A percentile compares a stretch with the other conserved stretches of the same genome.
Conservation (phyloP, 1,140 invertebrate genomes). For the Macrotrachela quadricornifera region DNA sequence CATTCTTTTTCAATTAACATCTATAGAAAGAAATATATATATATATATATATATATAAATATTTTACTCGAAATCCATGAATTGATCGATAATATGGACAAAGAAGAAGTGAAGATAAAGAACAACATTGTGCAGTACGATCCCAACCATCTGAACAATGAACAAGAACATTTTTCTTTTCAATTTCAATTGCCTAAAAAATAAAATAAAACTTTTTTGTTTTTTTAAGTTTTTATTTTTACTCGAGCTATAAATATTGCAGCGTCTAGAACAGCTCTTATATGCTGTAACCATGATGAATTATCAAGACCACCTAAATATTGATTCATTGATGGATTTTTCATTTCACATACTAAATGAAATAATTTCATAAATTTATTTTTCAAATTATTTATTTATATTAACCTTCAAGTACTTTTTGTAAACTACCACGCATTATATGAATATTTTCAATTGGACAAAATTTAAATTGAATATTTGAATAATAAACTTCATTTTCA, state of each 20-base stretch:
- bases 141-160: constrained; percentile 78
- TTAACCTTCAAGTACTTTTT: constrained; percentile 76
- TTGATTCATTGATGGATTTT: constrained; percentile 69
- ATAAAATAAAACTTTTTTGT: no score
- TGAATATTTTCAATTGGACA: constrained; percentile 98
- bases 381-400: constrained; percentile 13
- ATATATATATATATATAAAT: neutral
- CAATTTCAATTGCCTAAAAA: neutral
- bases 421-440: constrained; percentile 79
- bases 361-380: neutral
- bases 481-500: constrained; percentile 92
- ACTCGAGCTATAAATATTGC: constrained; percentile 55
- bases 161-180: constrained; percentile 46
- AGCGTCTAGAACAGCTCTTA: constrained; percentile 74
- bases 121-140: constrained; percentile 79
- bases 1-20: constrained; percentile 97
- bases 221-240: no score
- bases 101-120: constrained; percentile 62
- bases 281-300: constrained; percentile 85
- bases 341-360: constrained; percentile 42
- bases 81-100: constrained; percentile 92
- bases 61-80: constrained; percentile 58
- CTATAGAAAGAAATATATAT: constrained; percentile 41
- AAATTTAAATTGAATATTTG: constrained; percentile 96
- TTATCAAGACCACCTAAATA: constrained; percentile 77